These are phyloP conservation scores for Muricea muricata DNA, from an alignment of 92 coral and sea anemone genomes.

Conservation along the genomic window DNA sequence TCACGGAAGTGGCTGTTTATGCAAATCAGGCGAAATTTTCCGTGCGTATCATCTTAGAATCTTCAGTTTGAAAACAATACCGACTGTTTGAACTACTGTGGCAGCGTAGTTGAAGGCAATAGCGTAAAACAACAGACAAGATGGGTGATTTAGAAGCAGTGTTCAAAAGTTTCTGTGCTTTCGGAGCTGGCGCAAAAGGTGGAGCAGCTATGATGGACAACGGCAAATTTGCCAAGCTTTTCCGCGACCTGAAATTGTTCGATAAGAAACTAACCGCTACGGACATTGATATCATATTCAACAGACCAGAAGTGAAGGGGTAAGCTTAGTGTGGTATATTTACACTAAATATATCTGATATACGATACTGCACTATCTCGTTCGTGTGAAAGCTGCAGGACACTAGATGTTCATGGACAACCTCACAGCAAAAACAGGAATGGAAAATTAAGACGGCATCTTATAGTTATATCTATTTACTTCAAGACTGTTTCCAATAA, in stretches of 20 bases:
- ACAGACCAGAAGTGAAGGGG: constrained; percentile 90
- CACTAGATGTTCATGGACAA: too few species aligned
- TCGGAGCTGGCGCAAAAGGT: constrained; percentile 86
- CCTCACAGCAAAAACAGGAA: too few species aligned
- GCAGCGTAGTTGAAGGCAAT: background rate
- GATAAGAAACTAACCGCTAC: constrained; percentile 85
- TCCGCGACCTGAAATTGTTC: constrained; percentile 81
- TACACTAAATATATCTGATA: background rate
- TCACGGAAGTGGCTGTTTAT: background rate
- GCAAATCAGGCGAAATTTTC: background rate
- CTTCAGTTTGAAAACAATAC: background rate
- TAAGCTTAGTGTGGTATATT: constrained; percentile 32
- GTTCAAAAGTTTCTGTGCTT: constrained; percentile 87
- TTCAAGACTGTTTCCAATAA: too few species aligned
- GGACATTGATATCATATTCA: constrained; percentile 92
- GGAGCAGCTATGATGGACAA: constrained; percentile 81
- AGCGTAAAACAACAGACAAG: background rate
- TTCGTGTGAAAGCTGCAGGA: too few species aligned
- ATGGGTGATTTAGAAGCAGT: constrained; percentile 49
- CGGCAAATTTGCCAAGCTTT: constrained; percentile 86
- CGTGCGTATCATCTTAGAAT: background rate
- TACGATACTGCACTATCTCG: background rate
- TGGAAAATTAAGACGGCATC: too few species aligned
- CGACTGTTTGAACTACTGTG: background rate
- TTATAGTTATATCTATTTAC: too few species aligned